Conservation (phyloP, 2,888 invertebrate species). For the Cosmopolites sordidus region DNA sequence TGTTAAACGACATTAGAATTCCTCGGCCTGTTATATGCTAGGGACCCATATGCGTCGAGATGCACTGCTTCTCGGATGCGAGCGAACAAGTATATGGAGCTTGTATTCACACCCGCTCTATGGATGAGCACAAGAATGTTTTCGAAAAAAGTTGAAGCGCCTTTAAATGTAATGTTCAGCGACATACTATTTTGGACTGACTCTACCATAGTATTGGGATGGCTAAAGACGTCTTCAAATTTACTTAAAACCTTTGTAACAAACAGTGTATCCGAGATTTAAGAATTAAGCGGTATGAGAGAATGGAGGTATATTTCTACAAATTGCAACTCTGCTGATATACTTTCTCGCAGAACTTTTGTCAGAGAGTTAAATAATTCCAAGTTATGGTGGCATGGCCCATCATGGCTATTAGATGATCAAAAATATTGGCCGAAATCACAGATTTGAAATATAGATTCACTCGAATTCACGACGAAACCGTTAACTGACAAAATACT, state of each 20-base stretch:
- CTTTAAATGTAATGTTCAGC: too few relatives aligned
- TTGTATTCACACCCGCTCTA: neutral
- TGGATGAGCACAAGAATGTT: neutral
- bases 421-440: too few relatives aligned
- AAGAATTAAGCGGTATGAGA: constrained; percentile 6
- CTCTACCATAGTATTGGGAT: too few relatives aligned
- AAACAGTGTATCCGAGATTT: constrained; percentile 10
- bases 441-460: neutral
- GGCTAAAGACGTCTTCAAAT: too few relatives aligned
- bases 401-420: constrained; percentile 11
- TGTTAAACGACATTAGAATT: too few relatives aligned
- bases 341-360: too few relatives aligned
- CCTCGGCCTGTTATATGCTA: neutral
- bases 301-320: too few relatives aligned
- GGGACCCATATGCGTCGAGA: neutral
- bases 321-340: constrained; percentile 2
- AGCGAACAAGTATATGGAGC: neutral
- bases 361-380: neutral
- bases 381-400: constrained; percentile 20
- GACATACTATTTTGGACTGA: too few relatives aligned
- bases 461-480: neutral
- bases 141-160: neutral
- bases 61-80: neutral
- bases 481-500: neutral
- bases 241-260: too few relatives aligned